Evolutionary conservation across 2,113 vertebrate species (phyloP).

Genomic region (Cyanoderma ruficeps): DNA sequence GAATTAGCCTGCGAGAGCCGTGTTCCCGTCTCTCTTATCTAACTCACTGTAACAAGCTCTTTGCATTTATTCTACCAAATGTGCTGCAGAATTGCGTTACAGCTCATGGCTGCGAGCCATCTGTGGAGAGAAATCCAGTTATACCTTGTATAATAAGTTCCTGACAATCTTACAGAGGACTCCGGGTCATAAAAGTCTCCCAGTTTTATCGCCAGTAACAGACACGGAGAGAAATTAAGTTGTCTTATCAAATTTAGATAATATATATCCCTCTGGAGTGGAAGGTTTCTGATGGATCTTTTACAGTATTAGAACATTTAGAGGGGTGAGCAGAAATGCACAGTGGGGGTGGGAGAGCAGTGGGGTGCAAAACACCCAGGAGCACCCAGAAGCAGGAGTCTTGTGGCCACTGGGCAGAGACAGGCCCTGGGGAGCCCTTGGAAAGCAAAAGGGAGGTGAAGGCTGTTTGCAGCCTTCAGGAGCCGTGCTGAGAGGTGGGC

Average conservation of each 20-base stretch:
- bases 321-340: slow-evolving; percentile 12
- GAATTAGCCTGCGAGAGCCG: slow-evolving; percentile 65
- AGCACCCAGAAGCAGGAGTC: not conserved
- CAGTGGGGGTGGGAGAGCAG: not conserved
- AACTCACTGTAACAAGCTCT: slow-evolving; percentile 76
- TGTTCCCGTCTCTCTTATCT: slow-evolving; percentile 75
- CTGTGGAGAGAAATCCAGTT: slow-evolving; percentile 83
- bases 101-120: slow-evolving; percentile 81
- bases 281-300: slow-evolving; percentile 68
- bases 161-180: slow-evolving; percentile 82
- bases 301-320: slow-evolving; percentile 59
- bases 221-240: slow-evolving; percentile 83
- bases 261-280: slow-evolving; percentile 81
- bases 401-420: fast-evolving
- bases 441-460: not conserved
- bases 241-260: slow-evolving; percentile 86
- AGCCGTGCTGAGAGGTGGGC: not conserved
- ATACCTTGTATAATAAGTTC: slow-evolving; percentile 85
- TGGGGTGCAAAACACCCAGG: not conserved
- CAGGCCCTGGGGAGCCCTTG: not conserved
- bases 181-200: slow-evolving; percentile 82
- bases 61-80: slow-evolving; percentile 81
- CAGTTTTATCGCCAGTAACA: slow-evolving; percentile 82
- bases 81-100: slow-evolving; percentile 78
- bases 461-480: not conserved